Conservation (phyloP, 2,888 invertebrate genomes). For the Automeris io region DNA sequence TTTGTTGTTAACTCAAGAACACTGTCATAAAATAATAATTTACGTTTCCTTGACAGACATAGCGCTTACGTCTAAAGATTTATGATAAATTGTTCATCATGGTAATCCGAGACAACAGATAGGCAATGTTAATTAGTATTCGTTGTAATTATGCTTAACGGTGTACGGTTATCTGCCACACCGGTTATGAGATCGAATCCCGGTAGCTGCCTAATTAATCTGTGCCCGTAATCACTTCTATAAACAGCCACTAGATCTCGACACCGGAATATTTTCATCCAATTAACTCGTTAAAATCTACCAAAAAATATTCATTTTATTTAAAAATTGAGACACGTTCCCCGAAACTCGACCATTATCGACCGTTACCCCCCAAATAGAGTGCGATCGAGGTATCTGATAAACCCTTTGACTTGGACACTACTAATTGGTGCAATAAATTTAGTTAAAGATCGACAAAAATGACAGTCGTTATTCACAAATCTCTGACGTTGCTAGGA, state of each 20-base stretch:
- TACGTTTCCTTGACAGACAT: no score
- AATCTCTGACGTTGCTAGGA: constrained; percentile 50
- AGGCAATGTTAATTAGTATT: constrained; percentile 15
- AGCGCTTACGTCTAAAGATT: no score
- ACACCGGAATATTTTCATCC: constrained; percentile 58
- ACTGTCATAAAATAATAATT: no score
- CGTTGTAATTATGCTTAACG: constrained; percentile 23
- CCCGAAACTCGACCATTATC: constrained; percentile 68
- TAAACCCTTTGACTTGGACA: constrained; percentile 65
- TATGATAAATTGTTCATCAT: constrained; percentile 4
- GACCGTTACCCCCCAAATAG: constrained; percentile 74
- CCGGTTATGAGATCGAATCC: constrained; percentile 39
- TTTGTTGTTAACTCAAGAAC: no score
- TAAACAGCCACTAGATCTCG: constrained; percentile 51
- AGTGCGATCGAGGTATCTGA: constrained; percentile 55
- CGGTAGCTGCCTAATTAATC: constrained; percentile 59
- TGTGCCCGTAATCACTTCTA: constrained; percentile 43
- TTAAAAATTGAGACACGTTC: constrained; percentile 53
- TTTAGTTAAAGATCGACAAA: constrained; percentile 56
- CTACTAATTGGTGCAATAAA: constrained; percentile 76
- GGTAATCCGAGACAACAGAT: constrained; percentile 16
- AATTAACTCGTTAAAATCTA: constrained; percentile 75
- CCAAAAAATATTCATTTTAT: constrained; percentile 59
- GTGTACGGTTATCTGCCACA: constrained; percentile 33
- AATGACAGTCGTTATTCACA: constrained; percentile 41